Evolutionary conservation across 2,888 invertebrate genomes (phyloP), one percentile per base, ranked within the genome.

Genomic region (Hirtodrosophila confusa): DNA sequence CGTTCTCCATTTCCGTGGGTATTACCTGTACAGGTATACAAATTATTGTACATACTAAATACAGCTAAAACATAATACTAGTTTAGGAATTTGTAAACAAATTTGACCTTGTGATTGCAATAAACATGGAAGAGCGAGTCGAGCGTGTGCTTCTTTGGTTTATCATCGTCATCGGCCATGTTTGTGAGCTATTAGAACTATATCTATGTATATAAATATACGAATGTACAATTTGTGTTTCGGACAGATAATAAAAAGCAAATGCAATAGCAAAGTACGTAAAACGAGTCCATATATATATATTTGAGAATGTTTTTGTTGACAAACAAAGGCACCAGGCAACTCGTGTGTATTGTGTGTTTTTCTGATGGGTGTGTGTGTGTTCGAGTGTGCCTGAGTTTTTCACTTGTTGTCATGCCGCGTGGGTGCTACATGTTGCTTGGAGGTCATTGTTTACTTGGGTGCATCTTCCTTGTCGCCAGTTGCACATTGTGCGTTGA

Each of bases 141-240:
- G 40, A 89, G 50, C 3, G 90, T 88, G 44, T 89, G 88, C 55
- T 66, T 77, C 56, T 78, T 72, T 7, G 71, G 66, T 31, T 78
- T 76, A 50, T 80, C 78, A 0, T 89, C 90, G n/a, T 87, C 88
- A 60, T 89, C 89, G 24, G 83, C 85, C 84, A 85, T 85, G 40
- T 3, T n/a, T 7, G 10, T 36, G 17, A 24, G 4, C 23, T 37
- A 17, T 27, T 35, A 40, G 29, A 51, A 11, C n/a, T 29, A 39
- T 51, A 23, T 50, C 27, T 43, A 60, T 27, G 12, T 27, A 36
- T 36, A 51, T 36, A 47, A 9, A 53, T 45, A 12, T n/a, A 3
- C 7, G 9, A 6, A 31, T 31, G 49, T 24, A 10, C 11, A 44
- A 51, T 23, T 10, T 37, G 23, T 9, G 7, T 10, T 44, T 33